phyloP scores from a whole-genome alignment of 2,113 vertebrate species.

The Eleginops maclovinus region DNA sequence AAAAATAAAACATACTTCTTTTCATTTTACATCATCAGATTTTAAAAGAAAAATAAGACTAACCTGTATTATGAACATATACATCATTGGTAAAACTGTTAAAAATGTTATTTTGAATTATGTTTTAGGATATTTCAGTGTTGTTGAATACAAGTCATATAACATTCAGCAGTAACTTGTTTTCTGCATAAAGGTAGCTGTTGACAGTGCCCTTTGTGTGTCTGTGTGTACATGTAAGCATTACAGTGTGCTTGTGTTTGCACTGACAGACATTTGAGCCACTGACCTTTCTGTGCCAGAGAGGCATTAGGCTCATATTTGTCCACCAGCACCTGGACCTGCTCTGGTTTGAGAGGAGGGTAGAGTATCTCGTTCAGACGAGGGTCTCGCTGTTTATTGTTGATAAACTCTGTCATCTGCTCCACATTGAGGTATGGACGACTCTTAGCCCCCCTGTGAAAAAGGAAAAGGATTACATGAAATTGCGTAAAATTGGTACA shows the following conservation, averaged over 20 bases:
- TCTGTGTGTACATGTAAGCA: constrained; percentile 20
- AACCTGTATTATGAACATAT: too few species aligned
- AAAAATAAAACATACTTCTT: too few species aligned
- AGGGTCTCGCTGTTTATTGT: constrained; percentile 94
- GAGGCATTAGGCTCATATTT: constrained; percentile 92
- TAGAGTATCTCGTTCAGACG: constrained; percentile 98
- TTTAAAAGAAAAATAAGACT: too few species aligned
- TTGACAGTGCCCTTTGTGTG: neutral
- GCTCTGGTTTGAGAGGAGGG: constrained; percentile 94
- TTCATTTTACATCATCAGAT: too few species aligned
- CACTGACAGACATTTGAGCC: constrained; percentile 22
- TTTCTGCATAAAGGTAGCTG: too few species aligned
- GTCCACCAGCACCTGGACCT: constrained; percentile 96
- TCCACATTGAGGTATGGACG: constrained; percentile 93
- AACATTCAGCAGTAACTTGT: too few species aligned
- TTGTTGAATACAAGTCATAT: too few species aligned
- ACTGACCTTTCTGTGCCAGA: constrained; percentile 93
- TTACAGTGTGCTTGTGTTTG: constrained; percentile 12
- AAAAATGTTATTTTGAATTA: too few species aligned
- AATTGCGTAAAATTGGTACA: neutral
- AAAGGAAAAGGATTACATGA: neutral
- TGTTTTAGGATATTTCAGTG: too few species aligned
- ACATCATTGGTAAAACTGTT: too few species aligned
- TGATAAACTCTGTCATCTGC: constrained; percentile 98
- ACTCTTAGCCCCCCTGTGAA: constrained; percentile 91